These are phyloP conservation scores for Parapsyche elsis DNA, from an alignment of 1,140 invertebrate genomes.

Conservation along the genomic window DNA sequence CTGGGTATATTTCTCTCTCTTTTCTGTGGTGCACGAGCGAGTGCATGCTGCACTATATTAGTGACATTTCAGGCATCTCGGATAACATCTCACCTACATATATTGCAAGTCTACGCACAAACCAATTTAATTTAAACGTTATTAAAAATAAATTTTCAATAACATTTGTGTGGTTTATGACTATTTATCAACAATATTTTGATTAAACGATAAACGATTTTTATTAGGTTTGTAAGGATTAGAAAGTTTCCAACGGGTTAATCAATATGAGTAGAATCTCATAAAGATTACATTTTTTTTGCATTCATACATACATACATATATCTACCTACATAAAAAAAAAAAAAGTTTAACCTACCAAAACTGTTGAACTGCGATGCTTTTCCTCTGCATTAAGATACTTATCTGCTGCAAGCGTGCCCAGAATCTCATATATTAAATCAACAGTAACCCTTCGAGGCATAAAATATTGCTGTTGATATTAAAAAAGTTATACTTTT, in stretches of 20 bases:
- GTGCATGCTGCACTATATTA: constrained; percentile 40
- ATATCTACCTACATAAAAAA: too few relatives aligned
- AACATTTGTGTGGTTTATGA: too few relatives aligned
- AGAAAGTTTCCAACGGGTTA: too few relatives aligned
- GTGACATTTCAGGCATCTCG: constrained; percentile 43
- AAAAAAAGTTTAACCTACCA: background rate
- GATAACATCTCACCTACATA: constrained; percentile 45
- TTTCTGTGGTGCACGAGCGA: constrained; percentile 8
- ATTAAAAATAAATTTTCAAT: constrained; percentile 4
- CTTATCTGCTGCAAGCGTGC: constrained; percentile 40
- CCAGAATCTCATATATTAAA: constrained; percentile 45
- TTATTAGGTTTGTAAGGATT: too few relatives aligned
- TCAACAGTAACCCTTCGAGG: constrained; percentile 37
- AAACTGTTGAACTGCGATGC: background rate
- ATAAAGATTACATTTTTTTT: background rate
- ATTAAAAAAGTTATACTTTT: background rate
- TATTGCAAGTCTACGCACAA: background rate
- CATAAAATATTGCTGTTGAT: constrained; percentile 36
- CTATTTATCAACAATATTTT: too few relatives aligned
- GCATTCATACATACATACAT: background rate
- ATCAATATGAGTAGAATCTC: too few relatives aligned
- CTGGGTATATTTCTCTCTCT: background rate
- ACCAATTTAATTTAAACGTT: background rate
- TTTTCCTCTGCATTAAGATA: constrained; percentile 30
- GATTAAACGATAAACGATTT: too few relatives aligned